These are phyloP conservation scores for Nymphalis urticae DNA, from an alignment of 2,888 invertebrate species.

Conservation along the genomic window DNA sequence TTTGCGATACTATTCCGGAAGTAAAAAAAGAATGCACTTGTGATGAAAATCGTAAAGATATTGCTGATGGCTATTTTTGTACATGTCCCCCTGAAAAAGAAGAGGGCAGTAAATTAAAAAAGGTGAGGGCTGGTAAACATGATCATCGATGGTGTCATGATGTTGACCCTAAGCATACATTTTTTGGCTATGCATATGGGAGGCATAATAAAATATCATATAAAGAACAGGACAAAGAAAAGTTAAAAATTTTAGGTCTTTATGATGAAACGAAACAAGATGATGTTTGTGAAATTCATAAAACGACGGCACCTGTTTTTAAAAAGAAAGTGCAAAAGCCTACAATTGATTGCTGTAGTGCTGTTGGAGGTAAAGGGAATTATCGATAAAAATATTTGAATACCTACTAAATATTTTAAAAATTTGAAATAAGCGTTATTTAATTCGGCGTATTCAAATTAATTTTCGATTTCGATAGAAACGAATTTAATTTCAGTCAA, in stretches of 20 bases:
- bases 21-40: conserved; percentile 56
- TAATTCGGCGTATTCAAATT: neutral
- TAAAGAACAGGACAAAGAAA: conserved; percentile 51
- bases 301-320: conserved; percentile 54
- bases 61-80: conserved; percentile 46
- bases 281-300: conserved; percentile 45
- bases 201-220: conserved; percentile 60
- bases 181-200: conserved; percentile 68
- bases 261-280: conserved; percentile 45
- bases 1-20: conserved; percentile 54
- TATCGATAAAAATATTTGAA: neutral
- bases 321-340: conserved; percentile 59
- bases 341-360: conserved; percentile 73
- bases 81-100: conserved; percentile 51
- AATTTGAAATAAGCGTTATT: too few species aligned
- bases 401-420: too few species aligned
- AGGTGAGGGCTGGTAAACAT: conserved; percentile 61
- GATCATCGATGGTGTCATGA: conserved; percentile 73
- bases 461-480: neutral
- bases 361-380: conserved; percentile 65
- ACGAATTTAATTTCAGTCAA: too few species aligned
- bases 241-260: conserved; percentile 61
- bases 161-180: conserved; percentile 69
- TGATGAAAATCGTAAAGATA: conserved; percentile 46
- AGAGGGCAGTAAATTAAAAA: conserved; percentile 55